Percentiles rank a stretch among this genome's conserved stretches.
Conservation (phyloP, 2,888 invertebrate genomes). For the Alentia gelatinosa region DNA sequence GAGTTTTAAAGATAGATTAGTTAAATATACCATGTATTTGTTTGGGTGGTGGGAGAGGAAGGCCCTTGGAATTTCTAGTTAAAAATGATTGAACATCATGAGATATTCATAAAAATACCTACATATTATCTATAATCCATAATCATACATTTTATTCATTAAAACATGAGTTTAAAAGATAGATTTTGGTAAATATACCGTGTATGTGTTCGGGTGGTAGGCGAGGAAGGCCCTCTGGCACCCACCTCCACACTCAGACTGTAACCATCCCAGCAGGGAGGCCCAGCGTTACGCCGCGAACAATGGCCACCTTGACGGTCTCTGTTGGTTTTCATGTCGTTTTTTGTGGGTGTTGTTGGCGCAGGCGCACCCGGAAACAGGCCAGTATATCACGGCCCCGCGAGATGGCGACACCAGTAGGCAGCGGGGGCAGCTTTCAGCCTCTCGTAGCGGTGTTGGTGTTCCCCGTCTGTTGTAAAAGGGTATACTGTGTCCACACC, state of each 20-base stretch:
- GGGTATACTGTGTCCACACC: no score
- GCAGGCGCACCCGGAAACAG: background rate
- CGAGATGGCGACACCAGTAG: background rate
- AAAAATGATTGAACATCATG: background rate
- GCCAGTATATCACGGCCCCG: background rate
- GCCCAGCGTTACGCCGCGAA: background rate
- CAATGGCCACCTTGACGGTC: background rate
- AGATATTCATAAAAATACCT: no score
- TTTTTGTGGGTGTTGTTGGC: background rate
- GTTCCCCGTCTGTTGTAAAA: no score
- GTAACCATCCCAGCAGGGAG: background rate
- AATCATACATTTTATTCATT: no score
- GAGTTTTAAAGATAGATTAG: no score
- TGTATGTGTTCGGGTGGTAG: no score
- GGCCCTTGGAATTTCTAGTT: background rate
- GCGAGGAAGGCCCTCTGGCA: background rate
- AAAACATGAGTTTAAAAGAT: no score
- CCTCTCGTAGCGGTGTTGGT: no score
- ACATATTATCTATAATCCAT: no score
- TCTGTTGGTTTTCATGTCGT: background rate
- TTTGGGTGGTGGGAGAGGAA: no score
- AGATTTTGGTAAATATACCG: no score
- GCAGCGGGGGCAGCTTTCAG: background rate
- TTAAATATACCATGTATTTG: no score
- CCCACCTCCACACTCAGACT: background rate